Conservation (phyloP, 1,140 invertebrate species). For the Sminthurides bifidus region DNA sequence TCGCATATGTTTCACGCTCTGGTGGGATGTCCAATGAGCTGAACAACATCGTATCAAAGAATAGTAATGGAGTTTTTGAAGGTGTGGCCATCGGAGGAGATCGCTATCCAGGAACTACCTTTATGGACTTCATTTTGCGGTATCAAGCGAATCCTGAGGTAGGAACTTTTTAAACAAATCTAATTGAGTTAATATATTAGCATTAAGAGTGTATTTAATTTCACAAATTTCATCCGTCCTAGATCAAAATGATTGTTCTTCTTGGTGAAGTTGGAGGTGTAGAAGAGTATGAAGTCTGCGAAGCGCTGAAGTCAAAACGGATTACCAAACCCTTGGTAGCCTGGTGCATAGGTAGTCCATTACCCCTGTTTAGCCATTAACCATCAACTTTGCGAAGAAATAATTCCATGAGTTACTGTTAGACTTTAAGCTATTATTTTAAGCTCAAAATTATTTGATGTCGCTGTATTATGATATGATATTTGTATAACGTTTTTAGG, state of each 20-base stretch:
- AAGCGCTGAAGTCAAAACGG: conserved; percentile 63
- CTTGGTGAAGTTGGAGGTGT: conserved; percentile 96
- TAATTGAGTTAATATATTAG: conserved; percentile 41
- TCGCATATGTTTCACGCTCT: conserved; percentile 95
- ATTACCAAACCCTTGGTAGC: conserved; percentile 92
- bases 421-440: conserved; percentile 3
- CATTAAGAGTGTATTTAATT: conserved; percentile 5
- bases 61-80: conserved; percentile 94
- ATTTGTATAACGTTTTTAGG: conserved; percentile 9
- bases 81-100: conserved; percentile 99
- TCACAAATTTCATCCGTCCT: conserved; percentile 37
- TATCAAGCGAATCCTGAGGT: conserved; percentile 56
- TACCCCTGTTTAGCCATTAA: conserved; percentile 39
- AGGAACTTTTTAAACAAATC: conserved; percentile 40
- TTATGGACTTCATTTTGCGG: conserved; percentile 93
- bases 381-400: conserved; percentile 33
- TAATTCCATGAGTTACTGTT: too few species aligned
- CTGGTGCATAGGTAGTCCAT: conserved; percentile 90
- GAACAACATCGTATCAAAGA: conserved; percentile 95
- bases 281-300: conserved; percentile 96
- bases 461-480: background rate
- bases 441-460: background rate
- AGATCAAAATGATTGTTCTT: conserved; percentile 88
- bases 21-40: conserved; percentile 99
- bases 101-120: conserved; percentile 94